These are phyloP conservation scores for Parnassius apollo DNA, from an alignment of 2,888 invertebrate genomes.

Conservation along the genomic window DNA sequence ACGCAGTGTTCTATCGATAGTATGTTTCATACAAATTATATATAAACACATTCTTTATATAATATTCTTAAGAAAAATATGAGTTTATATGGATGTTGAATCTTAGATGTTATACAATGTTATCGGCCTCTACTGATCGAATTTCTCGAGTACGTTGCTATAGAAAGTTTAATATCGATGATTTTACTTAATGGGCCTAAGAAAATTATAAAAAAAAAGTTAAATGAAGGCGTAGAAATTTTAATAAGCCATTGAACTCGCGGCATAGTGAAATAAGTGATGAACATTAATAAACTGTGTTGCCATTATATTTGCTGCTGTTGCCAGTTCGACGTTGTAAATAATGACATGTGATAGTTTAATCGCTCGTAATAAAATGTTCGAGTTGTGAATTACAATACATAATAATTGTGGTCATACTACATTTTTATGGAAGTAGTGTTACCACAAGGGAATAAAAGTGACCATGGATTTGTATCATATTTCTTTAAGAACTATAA, in stretches of 20 bases:
- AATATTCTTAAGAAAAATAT: slow-evolving; percentile 14
- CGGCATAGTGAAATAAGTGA: slow-evolving; percentile 6
- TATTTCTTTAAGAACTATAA: too few species aligned
- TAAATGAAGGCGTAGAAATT: background rate
- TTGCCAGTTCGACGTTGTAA: slow-evolving; percentile 15
- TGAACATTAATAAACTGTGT: background rate
- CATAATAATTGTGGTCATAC: slow-evolving; percentile 16
- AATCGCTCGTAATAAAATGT: slow-evolving; percentile 5
- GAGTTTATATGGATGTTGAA: slow-evolving; percentile 24
- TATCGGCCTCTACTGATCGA: slow-evolving; percentile 16
- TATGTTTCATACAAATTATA: slow-evolving; percentile 7
- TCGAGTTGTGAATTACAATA: slow-evolving; percentile 9
- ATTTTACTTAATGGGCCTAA: slow-evolving; percentile 22
- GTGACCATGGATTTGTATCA: slow-evolving; percentile 17
- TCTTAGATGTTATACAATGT: slow-evolving; percentile 9
- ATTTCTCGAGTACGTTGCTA: slow-evolving; percentile 5
- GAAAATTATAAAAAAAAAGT: background rate
- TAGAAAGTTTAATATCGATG: slow-evolving; percentile 1
- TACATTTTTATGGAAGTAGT: slow-evolving; percentile 13
- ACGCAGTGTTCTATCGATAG: slow-evolving; percentile 8
- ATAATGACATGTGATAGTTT: slow-evolving; percentile 28
- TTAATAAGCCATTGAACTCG: slow-evolving; percentile 9
- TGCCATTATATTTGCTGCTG: slow-evolving; percentile 20
- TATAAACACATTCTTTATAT: slow-evolving; percentile 13
- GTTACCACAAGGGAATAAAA: slow-evolving; percentile 20